A percentile compares a stretch with the other conserved stretches of the same genome.
Evolutionary conservation across 2,888 invertebrate genomes (phyloP).

Genomic region (Tinea trinotella): DNA sequence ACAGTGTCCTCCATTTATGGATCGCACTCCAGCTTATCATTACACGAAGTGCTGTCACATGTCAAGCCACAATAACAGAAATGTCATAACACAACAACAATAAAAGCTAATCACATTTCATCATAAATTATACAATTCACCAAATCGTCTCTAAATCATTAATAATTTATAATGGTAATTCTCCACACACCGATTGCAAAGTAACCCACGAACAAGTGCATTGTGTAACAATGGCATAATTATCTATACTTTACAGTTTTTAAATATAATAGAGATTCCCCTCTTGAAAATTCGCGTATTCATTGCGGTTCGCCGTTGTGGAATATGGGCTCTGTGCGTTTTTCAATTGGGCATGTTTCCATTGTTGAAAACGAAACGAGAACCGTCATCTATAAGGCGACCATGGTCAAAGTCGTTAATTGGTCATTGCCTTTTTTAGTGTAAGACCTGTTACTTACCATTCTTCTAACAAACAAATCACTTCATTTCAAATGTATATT

Average conservation of each 20-base stretch:
- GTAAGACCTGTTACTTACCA: too few relatives aligned
- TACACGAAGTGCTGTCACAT: too few relatives aligned
- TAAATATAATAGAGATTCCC: constrained; percentile 35
- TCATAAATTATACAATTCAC: constrained; percentile 19
- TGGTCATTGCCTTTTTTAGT: too few relatives aligned
- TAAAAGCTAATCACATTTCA: too few relatives aligned
- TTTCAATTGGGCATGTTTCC: constrained; percentile 34
- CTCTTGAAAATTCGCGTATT: background rate
- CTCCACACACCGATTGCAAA: constrained; percentile 52
- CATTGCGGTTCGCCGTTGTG: constrained; percentile 18
- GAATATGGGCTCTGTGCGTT: constrained; percentile 14
- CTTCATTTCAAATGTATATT: too few relatives aligned
- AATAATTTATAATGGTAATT: constrained; percentile 60
- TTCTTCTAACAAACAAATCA: too few relatives aligned
- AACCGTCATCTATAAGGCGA: too few relatives aligned
- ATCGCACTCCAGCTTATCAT: too few relatives aligned
- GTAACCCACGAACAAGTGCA: constrained; percentile 55
- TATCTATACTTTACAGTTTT: constrained; percentile 26
- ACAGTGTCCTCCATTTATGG: too few relatives aligned
- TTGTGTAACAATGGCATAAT: constrained; percentile 47
- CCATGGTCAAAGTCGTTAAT: too few relatives aligned
- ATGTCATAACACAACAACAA: too few relatives aligned
- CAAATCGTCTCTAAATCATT: constrained; percentile 43
- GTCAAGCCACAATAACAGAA: too few relatives aligned
- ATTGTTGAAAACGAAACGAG: constrained; percentile 33